These are phyloP conservation scores for Chelonoidis abingdonii DNA, from an alignment of 2,113 vertebrate species.

Conservation along the genomic window DNA sequence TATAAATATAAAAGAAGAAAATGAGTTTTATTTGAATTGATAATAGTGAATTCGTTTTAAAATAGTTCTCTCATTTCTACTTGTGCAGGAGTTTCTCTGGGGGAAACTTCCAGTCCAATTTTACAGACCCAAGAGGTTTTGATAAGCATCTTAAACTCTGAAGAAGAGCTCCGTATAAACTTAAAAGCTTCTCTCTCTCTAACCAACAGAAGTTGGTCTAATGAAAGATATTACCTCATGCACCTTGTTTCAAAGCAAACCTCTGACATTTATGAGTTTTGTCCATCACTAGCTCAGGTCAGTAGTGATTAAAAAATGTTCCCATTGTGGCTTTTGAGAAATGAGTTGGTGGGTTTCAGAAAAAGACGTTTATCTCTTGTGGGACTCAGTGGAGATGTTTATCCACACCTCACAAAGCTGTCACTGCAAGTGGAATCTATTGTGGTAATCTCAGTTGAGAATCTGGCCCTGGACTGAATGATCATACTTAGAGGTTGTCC, in stretches of 20 bases:
- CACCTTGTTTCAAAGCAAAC: slow-evolving; percentile 43
- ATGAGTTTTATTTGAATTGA: slow-evolving; percentile 57
- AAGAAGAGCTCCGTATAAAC: not conserved
- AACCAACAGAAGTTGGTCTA: slow-evolving; percentile 61
- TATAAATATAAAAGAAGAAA: slow-evolving; percentile 27
- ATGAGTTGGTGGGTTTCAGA: slow-evolving; percentile 21
- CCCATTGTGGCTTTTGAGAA: slow-evolving; percentile 34
- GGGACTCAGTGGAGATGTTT: slow-evolving; percentile 46
- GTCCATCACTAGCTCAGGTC: slow-evolving; percentile 17
- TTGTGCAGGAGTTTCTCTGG: slow-evolving; percentile 30
- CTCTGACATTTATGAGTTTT: slow-evolving; percentile 14
- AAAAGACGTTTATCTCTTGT: slow-evolving; percentile 40
- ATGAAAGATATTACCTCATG: slow-evolving; percentile 28
- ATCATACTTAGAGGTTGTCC: slow-evolving; percentile 27
- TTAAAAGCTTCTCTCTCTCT: slow-evolving; percentile 8
- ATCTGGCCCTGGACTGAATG: not conserved
- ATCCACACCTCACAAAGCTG: not conserved
- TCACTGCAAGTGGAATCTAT: not conserved
- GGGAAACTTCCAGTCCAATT: slow-evolving; percentile 40
- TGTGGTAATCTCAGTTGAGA: slow-evolving; percentile 5
- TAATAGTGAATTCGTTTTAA: slow-evolving; percentile 50
- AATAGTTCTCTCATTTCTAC: slow-evolving; percentile 38
- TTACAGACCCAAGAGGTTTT: slow-evolving; percentile 37
- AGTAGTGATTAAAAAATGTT: slow-evolving; percentile 15
- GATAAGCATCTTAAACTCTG: not conserved